Evolutionary conservation across 2,113 vertebrate genomes (phyloP), one percentile per base, ranked within the genome.

Genomic region (Phainopepla nitens): DNA sequence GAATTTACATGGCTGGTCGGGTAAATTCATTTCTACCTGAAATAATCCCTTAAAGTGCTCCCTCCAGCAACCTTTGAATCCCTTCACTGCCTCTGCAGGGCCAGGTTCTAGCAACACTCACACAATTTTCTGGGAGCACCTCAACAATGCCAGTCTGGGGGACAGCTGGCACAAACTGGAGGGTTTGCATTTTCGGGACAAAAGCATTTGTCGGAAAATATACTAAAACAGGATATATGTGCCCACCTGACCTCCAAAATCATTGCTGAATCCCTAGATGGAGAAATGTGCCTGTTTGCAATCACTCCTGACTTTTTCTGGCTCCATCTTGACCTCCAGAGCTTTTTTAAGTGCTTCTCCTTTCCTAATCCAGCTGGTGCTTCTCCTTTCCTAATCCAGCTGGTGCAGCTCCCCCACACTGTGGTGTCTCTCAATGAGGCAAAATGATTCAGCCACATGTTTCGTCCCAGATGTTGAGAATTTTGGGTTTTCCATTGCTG

Each of bases 351-450:
- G 8, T 31, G 18, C 15, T 71, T 8, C 4, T 62, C 29, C 5
- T 4, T 33, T 64, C 13, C 39, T 39, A 9, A 39, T 39, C 16
- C 35, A 18, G 5, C 8, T 56, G 36, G 19, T 47, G 28, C 4
- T 71, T 8, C 4, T 62, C 29, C 5, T 4, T 33, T 64, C 13
- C 39, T 39, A 9, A 39, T 39, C 16, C 35, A 18, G 5, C 8
- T 56, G 36, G 19, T 47, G 28, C 4, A 53, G 3, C 64, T 54
- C 5, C 3, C 3, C 1, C 4, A 5, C 6, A 5, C 0, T 4
- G 6, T 60, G 29, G 22, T 6, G 19, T 22, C 10, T 44, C 76
- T 57, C 14, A 51, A 0, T 11, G 8, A 70, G 11, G 4, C 68
- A 20, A 56, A 33, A 42, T 35, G 2, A 47, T 10, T 66, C 27